Base-by-base conservation (phyloP, 2,797 vertebrate genomes). In the Aeoliscus strigatus region DNA sequence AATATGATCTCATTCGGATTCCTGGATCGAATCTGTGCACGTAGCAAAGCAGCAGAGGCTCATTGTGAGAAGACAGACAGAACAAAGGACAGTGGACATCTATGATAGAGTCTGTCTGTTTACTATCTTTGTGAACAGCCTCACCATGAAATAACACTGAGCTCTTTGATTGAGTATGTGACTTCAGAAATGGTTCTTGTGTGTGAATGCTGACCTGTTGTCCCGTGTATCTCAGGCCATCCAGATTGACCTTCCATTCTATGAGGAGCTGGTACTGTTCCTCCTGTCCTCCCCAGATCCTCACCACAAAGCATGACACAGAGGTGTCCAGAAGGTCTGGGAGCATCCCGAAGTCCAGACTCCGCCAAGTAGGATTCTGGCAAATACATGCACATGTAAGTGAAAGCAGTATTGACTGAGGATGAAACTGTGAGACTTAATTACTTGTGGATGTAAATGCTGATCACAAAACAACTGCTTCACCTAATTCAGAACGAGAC, bases 1-100 rank as follows among this genome's bases (percentile, higher is more conserved):
- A 99, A 99, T 81, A 99, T 95, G 58, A 99, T 91, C 85, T 98
- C 95, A 82, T 98, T 99, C 39, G 92, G 92, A 83, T 92, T 94
- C 71, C 91, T 90, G 48, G 96, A 95, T 23, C 91, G 94, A 73
- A 99, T 99, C 96, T 98, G 75, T 64, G 60, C n/a, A n/a, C n/a
- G n/a, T n/a, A n/a, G n/a, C n/a, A n/a, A n/a, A n/a, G n/a, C n/a
- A n/a, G n/a, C n/a, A n/a, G n/a, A n/a, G n/a, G n/a, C n/a, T n/a
- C n/a, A n/a, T n/a, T n/a, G n/a, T n/a, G n/a, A n/a, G n/a, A n/a
- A n/a, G n/a, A n/a, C n/a, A n/a, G n/a, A n/a, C n/a, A n/a, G n/a
- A n/a, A n/a, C n/a, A n/a, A n/a, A n/a, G n/a, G n/a, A n/a, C n/a
- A n/a, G 21, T 23, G 21, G 21, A 23, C 21, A 23, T 23, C 21